These are phyloP conservation scores for Garrulus glandarius DNA, from an alignment of 2,797 vertebrate species.

Conservation along the genomic window DNA sequence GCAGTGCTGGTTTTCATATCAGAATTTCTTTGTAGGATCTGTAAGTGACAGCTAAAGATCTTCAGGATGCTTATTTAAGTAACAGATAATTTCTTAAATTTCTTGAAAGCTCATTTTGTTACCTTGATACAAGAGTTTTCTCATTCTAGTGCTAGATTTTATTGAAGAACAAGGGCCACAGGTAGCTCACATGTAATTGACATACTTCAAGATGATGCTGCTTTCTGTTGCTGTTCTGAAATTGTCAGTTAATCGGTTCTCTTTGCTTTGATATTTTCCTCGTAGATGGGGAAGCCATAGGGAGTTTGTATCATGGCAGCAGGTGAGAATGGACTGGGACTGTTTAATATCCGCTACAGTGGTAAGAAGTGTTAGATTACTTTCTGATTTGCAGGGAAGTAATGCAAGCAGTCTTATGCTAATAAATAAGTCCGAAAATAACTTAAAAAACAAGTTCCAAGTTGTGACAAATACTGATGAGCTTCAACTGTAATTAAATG, in stretches of 20 bases:
- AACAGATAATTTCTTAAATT: not conserved
- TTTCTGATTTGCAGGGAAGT: not conserved
- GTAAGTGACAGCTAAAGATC: not conserved
- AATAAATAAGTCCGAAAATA: not conserved
- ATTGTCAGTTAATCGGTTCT: not conserved
- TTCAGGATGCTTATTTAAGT: not conserved
- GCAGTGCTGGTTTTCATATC: not conserved
- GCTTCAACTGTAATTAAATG: not conserved
- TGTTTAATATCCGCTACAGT: conserved; percentile 46
- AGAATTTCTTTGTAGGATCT: not conserved
- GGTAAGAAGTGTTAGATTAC: conserved; percentile 60
- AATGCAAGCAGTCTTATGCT: not conserved
- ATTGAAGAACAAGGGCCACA: not conserved
- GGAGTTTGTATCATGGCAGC: conserved; percentile 74
- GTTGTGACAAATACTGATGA: not conserved
- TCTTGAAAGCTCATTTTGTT: not conserved
- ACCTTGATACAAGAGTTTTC: not conserved
- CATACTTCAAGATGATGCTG: not conserved
- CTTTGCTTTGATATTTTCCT: not conserved
- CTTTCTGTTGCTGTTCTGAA: not conserved
- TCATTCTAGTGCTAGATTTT: not conserved
- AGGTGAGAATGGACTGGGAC: conserved; percentile 70
- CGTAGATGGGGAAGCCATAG: conserved; percentile 70
- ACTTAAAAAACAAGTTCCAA: not conserved
- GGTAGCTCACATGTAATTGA: not conserved